Conservation (phyloP, 2,888 invertebrate genomes). For the Tanytarsus gracilentus region DNA sequence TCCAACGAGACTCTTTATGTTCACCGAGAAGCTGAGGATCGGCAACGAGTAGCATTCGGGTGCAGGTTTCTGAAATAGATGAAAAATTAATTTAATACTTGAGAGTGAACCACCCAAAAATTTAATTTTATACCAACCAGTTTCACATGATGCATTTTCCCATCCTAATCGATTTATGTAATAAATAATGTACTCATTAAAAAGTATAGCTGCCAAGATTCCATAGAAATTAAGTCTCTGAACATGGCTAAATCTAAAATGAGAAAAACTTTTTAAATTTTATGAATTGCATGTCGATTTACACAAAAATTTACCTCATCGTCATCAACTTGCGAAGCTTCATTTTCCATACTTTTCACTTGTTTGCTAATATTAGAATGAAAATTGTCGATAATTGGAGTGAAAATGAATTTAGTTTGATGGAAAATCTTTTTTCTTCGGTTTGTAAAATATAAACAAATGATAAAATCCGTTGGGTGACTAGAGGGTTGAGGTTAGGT, state of each 20-base stretch:
- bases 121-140: constrained; percentile 35
- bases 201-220: constrained; percentile 36
- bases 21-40: constrained; percentile 91
- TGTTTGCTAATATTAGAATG: background rate
- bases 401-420: background rate
- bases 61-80: constrained; percentile 45
- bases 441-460: background rate
- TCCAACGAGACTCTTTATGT: constrained; percentile 55
- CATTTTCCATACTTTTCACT: background rate
- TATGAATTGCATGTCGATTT: background rate
- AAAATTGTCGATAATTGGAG: background rate
- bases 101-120: background rate
- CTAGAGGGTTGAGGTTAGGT: background rate
- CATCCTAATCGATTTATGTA: constrained; percentile 38
- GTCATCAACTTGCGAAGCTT: background rate
- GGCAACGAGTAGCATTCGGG: constrained; percentile 64
- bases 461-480: background rate
- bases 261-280: background rate
- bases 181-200: constrained; percentile 40
- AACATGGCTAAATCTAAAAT: constrained; percentile 9
- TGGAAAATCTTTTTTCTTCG: background rate
- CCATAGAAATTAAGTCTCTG: constrained; percentile 34
- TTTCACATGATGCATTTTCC: constrained; percentile 39
- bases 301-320: background rate
- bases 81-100: background rate